Conservation (phyloP, 2,888 invertebrate genomes). For the Tryphoninae sp. region DNA sequence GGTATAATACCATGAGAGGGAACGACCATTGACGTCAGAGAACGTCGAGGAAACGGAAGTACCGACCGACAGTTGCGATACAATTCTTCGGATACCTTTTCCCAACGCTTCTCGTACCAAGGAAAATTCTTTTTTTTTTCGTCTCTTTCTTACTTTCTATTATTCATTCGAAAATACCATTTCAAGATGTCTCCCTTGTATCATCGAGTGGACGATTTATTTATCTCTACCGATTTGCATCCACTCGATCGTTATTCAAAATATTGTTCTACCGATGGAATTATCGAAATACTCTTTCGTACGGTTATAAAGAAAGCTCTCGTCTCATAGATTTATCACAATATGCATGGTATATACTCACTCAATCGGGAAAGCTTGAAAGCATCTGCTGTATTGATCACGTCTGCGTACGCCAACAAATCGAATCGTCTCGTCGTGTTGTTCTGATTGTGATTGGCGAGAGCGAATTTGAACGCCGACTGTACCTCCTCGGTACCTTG, state of each 20-base stretch:
- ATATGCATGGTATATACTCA: slow-evolving; percentile 83
- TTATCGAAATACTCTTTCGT: no score
- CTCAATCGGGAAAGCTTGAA: slow-evolving; percentile 95
- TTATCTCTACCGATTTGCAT: not conserved
- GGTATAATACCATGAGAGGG: slow-evolving; percentile 24
- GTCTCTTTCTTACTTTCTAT: not conserved
- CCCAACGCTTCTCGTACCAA: slow-evolving; percentile 39
- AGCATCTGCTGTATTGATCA: slow-evolving; percentile 96
- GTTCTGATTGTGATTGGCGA: slow-evolving; percentile 93
- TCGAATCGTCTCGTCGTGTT: slow-evolving; percentile 91
- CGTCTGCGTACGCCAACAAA: slow-evolving; percentile 93
- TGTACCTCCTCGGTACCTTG: slow-evolving; percentile 96
- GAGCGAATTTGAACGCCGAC: slow-evolving; percentile 95
- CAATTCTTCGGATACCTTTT: slow-evolving; percentile 31
- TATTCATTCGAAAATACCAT: slow-evolving; percentile 6
- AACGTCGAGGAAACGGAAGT: slow-evolving; percentile 22
- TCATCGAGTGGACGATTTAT: not conserved
- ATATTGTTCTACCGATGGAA: not conserved
- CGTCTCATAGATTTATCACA: not conserved
- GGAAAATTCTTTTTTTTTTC: slow-evolving; percentile 48
- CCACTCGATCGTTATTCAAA: not conserved
- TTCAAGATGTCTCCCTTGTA: not conserved
- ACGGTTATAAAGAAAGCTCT: no score
- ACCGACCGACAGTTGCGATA: slow-evolving; percentile 24
- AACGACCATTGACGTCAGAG: slow-evolving; percentile 33